phyloP scores from a whole-genome alignment of 2,113 vertebrate species.

The Phylloscopus trochilus region DNA sequence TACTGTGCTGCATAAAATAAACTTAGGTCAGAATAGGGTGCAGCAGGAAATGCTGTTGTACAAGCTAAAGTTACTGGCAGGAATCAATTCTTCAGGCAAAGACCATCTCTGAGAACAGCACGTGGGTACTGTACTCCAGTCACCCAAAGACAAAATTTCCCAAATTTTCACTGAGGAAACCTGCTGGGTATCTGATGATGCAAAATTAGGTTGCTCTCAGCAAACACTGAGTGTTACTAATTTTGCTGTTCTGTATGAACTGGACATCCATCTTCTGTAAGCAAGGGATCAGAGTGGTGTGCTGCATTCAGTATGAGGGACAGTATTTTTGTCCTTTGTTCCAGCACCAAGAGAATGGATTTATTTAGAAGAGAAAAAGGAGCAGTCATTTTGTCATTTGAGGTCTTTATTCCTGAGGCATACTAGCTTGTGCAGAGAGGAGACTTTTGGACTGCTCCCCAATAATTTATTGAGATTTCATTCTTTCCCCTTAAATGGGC shows the following conservation, averaged over 20 bases:
- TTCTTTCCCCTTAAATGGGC: slow-evolving; percentile 42
- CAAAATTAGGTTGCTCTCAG: background rate
- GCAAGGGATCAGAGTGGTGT: background rate
- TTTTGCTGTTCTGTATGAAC: background rate
- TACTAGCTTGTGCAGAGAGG: background rate
- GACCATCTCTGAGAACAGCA: background rate
- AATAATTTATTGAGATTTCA: background rate
- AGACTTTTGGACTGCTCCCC: slow-evolving; percentile 25
- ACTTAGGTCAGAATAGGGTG: background rate
- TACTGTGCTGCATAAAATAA: background rate
- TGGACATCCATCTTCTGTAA: background rate
- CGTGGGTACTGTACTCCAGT: background rate
- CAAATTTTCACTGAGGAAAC: background rate
- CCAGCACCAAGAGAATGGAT: background rate
- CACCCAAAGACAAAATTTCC: background rate
- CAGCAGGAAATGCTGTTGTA: background rate
- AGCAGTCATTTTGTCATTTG: background rate
- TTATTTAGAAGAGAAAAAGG: background rate
- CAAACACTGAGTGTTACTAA: background rate
- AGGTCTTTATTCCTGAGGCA: background rate
- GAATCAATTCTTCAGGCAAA: background rate
- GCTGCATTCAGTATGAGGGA: background rate
- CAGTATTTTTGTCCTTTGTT: background rate
- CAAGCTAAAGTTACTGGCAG: background rate
- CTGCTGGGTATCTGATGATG: background rate